Evolutionary conservation across 2,113 vertebrate genomes (phyloP).

Genomic region (Antennarius striatus): DNA sequence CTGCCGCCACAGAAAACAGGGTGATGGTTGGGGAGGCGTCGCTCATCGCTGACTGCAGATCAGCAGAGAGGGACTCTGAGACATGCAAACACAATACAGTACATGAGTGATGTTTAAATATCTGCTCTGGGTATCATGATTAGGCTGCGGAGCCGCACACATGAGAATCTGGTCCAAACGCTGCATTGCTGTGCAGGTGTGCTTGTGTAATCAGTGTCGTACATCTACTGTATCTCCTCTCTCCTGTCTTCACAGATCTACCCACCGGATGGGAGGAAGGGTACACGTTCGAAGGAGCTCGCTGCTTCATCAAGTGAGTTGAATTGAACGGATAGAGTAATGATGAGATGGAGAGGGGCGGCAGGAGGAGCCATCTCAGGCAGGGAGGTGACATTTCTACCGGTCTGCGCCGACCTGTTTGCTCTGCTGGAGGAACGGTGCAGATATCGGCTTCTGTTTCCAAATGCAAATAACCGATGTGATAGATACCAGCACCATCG

Average conservation of each 20-base stretch:
- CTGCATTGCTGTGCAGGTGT: conserved; percentile 46
- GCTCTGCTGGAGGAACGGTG: conserved; percentile 24
- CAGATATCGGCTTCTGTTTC: no score
- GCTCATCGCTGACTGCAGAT: conserved; percentile 5
- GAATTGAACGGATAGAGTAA: conserved; percentile 7
- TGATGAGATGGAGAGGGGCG: not conserved
- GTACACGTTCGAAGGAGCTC: conserved; percentile 95
- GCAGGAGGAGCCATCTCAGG: conserved; percentile 1
- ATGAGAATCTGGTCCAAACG: conserved; percentile 23
- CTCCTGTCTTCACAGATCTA: conserved; percentile 82
- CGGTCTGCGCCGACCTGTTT: conserved; percentile 26
- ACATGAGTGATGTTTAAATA: conserved; percentile 13
- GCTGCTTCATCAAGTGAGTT: conserved; percentile 98
- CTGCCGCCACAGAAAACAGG: not conserved
- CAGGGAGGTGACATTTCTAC: conserved; percentile 28
- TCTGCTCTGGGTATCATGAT: conserved; percentile 1
- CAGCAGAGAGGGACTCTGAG: conserved; percentile 4
- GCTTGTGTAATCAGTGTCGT: conserved; percentile 26
- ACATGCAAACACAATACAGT: not conserved
- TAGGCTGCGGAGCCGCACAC: conserved; percentile 15
- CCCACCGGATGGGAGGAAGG: conserved; percentile 98
- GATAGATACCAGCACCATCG: no score
- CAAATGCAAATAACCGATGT: no score
- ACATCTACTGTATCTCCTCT: conserved; percentile 20
- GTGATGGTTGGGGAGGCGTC: not conserved